phyloP scores from a whole-genome alignment of 53 echinoderm and acorn worm genomes.

The Glandiceps talaboti region DNA sequence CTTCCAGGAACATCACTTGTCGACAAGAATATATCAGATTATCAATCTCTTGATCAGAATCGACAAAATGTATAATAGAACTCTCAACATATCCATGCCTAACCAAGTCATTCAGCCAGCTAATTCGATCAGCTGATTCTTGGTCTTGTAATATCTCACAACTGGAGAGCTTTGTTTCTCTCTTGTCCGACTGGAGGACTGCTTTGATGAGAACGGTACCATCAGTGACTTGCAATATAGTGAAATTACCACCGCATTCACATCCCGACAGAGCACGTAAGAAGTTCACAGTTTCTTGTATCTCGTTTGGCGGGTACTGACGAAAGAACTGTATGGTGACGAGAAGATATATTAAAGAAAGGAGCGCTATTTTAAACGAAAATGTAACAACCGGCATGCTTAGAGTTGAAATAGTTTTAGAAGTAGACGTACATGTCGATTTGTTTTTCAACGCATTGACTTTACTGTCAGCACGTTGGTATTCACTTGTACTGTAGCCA shows the following conservation, averaged over 20 bases:
- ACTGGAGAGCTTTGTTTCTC: not conserved
- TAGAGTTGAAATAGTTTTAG: too few relatives aligned
- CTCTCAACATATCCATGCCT: not conserved
- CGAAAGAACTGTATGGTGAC: not conserved
- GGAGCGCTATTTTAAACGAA: not conserved
- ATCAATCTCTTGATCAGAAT: not conserved
- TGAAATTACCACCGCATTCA: constrained; percentile 21
- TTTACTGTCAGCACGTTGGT: too few relatives aligned
- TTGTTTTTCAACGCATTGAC: too few relatives aligned
- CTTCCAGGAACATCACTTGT: not conserved
- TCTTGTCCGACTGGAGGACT: not conserved
- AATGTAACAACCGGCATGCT: not conserved
- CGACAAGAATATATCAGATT: not conserved
- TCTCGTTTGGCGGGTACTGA: not conserved
- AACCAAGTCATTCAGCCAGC: not conserved
- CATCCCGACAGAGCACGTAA: not conserved
- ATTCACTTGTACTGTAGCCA: too few relatives aligned
- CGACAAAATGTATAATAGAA: not conserved
- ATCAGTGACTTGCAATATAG: constrained; percentile 20
- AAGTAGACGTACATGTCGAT: too few relatives aligned
- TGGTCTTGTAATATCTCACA: not conserved
- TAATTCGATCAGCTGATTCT: not conserved
- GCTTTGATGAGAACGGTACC: constrained; percentile 10
- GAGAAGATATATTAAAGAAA: not conserved
- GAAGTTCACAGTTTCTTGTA: not conserved